Conservation (phyloP, 2,113 vertebrate genomes). For the Xiphias gladius region DNA sequence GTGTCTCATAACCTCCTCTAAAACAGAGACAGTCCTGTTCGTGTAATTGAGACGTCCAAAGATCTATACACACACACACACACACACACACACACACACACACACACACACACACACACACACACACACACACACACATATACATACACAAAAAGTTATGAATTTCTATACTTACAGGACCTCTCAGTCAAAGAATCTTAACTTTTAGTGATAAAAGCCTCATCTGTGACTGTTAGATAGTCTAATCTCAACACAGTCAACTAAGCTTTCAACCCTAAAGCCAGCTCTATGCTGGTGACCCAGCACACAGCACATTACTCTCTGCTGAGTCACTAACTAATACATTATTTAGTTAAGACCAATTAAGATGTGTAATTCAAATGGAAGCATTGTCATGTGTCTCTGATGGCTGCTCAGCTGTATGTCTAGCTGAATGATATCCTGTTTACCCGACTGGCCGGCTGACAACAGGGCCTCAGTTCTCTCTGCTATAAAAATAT, state of each 20-base stretch:
- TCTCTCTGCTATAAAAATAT: slow-evolving; percentile 11
- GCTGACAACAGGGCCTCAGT: slow-evolving; percentile 8
- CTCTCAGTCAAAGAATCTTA: neutral
- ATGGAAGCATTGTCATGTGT: slow-evolving; percentile 14
- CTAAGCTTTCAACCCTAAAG: neutral
- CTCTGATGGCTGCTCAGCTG: neutral
- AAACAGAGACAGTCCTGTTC: slow-evolving; percentile 50
- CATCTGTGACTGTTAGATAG: neutral
- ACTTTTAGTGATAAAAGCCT: neutral
- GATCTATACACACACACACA: neutral
- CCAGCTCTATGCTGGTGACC: neutral
- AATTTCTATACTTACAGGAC: neutral
- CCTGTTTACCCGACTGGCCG: slow-evolving; percentile 13
- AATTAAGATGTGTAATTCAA: slow-evolving; percentile 36
- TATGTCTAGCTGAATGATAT: slow-evolving; percentile 13
- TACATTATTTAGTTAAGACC: slow-evolving; percentile 48
- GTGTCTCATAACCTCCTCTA: slow-evolving; percentile 57
- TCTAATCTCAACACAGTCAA: neutral
- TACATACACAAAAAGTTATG: neutral
- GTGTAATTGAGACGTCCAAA: slow-evolving; percentile 31
- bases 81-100: neutral
- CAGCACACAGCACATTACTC: slow-evolving; percentile 13
- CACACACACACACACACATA: neutral
- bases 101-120: neutral
- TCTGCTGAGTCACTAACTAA: slow-evolving; percentile 52